Evolutionary conservation across 2,888 invertebrate genomes (phyloP).

Genomic region (Plagiodera versicolora): DNA sequence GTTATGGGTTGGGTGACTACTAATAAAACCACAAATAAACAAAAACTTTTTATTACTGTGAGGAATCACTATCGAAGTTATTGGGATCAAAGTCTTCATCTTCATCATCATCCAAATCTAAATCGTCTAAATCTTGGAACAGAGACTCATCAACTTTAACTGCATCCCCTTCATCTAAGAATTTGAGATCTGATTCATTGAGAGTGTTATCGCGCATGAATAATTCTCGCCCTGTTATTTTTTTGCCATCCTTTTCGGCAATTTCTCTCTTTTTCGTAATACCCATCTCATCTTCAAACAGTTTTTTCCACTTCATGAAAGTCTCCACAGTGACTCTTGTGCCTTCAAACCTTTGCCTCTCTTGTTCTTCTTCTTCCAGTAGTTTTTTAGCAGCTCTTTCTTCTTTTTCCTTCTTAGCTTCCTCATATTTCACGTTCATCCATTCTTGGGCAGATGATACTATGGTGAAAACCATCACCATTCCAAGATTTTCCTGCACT

Average conservation of each 20-base stretch:
- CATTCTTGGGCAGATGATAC: conserved; percentile 93
- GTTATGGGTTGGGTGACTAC: no score
- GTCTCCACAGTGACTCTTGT: conserved; percentile 94
- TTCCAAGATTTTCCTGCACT: conserved; percentile 87
- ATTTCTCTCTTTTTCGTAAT: conserved; percentile 72
- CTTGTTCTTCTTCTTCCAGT: conserved; percentile 83
- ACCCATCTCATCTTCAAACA: conserved; percentile 89
- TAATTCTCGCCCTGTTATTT: conserved; percentile 89
- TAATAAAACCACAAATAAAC: conserved; percentile 5
- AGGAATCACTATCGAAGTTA: conserved; percentile 43
- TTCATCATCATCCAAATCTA: conserved; percentile 71
- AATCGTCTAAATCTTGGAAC: conserved; percentile 86
- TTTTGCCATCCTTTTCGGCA: conserved; percentile 72
- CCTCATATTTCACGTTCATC: conserved; percentile 85
- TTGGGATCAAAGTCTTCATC: conserved; percentile 65
- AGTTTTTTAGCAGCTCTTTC: conserved; percentile 69
- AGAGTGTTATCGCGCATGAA: conserved; percentile 92
- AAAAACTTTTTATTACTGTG: conserved; percentile 24
- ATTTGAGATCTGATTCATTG: conserved; percentile 95
- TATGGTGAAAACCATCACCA: conserved; percentile 96
- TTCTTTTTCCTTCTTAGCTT: conserved; percentile 70
- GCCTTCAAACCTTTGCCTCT: conserved; percentile 92
- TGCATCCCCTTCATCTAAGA: conserved; percentile 83
- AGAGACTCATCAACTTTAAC: conserved; percentile 93
- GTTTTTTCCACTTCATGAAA: conserved; percentile 90